A percentile compares a stretch with the other conserved stretches of the same genome.
Evolutionary conservation across 1,140 invertebrate species (phyloP).

Genomic region (Polypedilum vanderplanki): DNA sequence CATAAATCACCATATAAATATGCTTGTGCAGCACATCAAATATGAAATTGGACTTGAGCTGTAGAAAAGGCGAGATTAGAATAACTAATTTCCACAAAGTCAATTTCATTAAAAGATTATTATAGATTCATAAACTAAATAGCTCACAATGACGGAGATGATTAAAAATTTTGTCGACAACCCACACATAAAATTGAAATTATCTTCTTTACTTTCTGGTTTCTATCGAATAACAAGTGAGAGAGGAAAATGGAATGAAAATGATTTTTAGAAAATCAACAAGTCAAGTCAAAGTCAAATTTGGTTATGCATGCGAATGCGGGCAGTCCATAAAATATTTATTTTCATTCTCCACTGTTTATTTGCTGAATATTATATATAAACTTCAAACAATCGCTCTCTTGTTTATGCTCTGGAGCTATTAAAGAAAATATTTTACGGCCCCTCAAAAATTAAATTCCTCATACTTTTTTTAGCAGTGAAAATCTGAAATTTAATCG

Average conservation of each 20-base stretch:
- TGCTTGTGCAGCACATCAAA: background rate
- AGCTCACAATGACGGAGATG: background rate
- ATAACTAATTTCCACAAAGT: background rate
- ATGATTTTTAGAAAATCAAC: constrained; percentile 4
- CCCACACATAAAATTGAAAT: background rate
- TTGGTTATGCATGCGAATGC: constrained; percentile 3
- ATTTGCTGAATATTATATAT: constrained; percentile 1
- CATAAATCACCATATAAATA: background rate
- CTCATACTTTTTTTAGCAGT: background rate
- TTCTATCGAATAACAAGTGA: background rate
- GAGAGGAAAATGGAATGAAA: background rate
- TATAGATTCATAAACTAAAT: no score
- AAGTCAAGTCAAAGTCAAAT: background rate
- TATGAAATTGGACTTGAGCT: background rate
- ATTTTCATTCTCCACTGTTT: background rate
- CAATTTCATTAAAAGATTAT: background rate
- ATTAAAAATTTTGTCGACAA: background rate
- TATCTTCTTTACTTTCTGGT: background rate
- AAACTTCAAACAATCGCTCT: background rate
- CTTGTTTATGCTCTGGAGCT: background rate
- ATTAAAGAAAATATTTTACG: background rate
- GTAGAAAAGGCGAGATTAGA: background rate
- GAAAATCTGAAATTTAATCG: background rate
- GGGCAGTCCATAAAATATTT: background rate
- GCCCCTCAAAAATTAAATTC: background rate